Conservation (phyloP, 2,797 vertebrate genomes). For the Coendou prehensilis region DNA sequence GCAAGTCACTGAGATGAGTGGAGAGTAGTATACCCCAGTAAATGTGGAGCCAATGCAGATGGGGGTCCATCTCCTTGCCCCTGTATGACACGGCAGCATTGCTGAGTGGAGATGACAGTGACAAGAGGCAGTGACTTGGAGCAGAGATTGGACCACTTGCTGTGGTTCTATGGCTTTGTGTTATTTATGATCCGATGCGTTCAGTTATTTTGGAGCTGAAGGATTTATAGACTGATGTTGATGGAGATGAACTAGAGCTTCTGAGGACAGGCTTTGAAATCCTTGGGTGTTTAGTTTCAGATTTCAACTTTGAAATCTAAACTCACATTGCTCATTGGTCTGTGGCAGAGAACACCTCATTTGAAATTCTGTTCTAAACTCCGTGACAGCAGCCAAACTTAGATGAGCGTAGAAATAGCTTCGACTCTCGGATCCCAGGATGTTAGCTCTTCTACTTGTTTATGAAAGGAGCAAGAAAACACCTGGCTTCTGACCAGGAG, state of each 20-base stretch:
- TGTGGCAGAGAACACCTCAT: constrained; percentile 27
- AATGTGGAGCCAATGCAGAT: background rate
- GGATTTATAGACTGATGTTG: constrained; percentile 13
- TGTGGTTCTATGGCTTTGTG: background rate
- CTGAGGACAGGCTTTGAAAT: constrained; percentile 42
- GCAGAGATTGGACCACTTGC: background rate
- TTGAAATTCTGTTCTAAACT: constrained; percentile 73
- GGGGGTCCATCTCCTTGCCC: background rate
- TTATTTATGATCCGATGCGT: constrained; percentile 7
- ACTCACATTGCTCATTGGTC: constrained; percentile 48
- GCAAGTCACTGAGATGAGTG: background rate
- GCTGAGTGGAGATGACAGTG: background rate
- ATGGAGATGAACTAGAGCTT: background rate
- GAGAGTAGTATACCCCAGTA: background rate
- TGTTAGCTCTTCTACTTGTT: background rate
- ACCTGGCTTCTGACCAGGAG: constrained; percentile 63
- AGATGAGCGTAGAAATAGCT: constrained; percentile 68
- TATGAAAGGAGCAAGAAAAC: background rate
- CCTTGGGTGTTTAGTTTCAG: constrained; percentile 49
- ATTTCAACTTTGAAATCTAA: constrained; percentile 62
- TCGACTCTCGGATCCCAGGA: background rate
- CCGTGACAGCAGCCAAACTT: constrained; percentile 45
- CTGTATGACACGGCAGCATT: background rate
- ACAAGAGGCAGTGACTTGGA: background rate
- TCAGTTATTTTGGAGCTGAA: background rate